Evolutionary conservation across 1,140 invertebrate species (phyloP).

Genomic region (Piezodorus guildinii): DNA sequence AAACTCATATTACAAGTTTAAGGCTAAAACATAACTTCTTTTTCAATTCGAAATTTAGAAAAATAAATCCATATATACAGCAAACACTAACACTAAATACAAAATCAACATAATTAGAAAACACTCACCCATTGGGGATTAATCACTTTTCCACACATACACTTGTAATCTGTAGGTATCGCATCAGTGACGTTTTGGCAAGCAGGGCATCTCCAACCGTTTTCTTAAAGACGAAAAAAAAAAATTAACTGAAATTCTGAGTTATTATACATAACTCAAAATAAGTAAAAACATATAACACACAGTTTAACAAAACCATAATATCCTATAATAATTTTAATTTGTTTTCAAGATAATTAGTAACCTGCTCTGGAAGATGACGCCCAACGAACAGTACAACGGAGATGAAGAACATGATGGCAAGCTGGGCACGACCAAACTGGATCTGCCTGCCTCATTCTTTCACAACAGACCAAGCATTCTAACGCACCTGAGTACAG

Average conservation of each 20-base stretch:
- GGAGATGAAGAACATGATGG: conserved; percentile 80
- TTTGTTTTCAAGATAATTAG: too few relatives aligned
- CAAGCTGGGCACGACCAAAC: conserved; percentile 87
- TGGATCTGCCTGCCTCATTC: conserved; percentile 51
- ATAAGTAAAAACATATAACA: too few relatives aligned
- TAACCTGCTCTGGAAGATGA: conserved; percentile 48
- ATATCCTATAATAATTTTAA: neutral
- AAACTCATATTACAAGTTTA: too few relatives aligned
- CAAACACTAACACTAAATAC: too few relatives aligned
- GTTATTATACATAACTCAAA: neutral
- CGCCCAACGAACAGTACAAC: conserved; percentile 86
- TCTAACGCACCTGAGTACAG: conserved; percentile 65
- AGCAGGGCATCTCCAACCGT: conserved; percentile 84
- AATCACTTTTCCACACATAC: conserved; percentile 69
- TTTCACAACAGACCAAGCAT: conserved; percentile 86
- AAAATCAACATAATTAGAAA: neutral
- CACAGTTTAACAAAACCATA: neutral
- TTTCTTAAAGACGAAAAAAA: conserved; percentile 38
- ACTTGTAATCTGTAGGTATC: conserved; percentile 61
- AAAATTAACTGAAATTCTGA: neutral
- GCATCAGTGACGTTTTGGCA: conserved; percentile 62
- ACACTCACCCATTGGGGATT: conserved; percentile 47
- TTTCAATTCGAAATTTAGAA: too few relatives aligned
- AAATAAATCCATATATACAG: too few relatives aligned
- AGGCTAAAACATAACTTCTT: too few relatives aligned